Evolutionary conservation across 64 coral and sea anemone genomes (phyloP).

Genomic region (Porites lutea): DNA sequence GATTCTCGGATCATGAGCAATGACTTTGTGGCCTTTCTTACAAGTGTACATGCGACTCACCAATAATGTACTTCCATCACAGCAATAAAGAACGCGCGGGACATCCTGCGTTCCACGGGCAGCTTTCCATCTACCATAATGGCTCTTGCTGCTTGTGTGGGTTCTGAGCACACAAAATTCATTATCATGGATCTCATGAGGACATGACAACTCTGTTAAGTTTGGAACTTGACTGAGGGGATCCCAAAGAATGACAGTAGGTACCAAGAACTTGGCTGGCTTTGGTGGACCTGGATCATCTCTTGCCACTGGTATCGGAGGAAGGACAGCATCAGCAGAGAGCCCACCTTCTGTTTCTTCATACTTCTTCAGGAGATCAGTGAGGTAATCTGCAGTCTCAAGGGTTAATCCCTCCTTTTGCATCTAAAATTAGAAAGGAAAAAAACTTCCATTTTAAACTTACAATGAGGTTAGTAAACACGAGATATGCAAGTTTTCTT

Average conservation of each 20-base stretch:
- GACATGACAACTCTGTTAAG: constrained; percentile 22
- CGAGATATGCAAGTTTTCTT: no score
- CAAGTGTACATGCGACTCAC: constrained; percentile 47
- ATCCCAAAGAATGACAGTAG: constrained; percentile 67
- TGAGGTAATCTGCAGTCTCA: constrained; percentile 16
- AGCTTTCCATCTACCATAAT: constrained; percentile 49
- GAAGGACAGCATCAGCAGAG: constrained; percentile 61
- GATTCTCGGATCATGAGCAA: constrained; percentile 67
- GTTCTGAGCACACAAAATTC: constrained; percentile 17
- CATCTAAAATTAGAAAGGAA: background rate
- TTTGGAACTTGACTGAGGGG: constrained; percentile 34
- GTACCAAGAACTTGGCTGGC: constrained; percentile 54
- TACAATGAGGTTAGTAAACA: no score
- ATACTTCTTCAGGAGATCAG: background rate
- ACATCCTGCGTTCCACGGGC: constrained; percentile 37
- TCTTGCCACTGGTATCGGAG: constrained; percentile 56
- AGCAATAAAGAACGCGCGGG: constrained; percentile 33
- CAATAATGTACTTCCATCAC: constrained; percentile 38
- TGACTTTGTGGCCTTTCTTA: constrained; percentile 50
- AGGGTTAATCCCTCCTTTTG: constrained; percentile 29
- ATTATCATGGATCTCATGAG: constrained; percentile 42
- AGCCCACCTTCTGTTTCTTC: constrained; percentile 6
- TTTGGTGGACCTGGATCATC: constrained; percentile 29
- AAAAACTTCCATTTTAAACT: no score
- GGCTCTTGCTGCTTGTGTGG: constrained; percentile 32